Conservation (phyloP, 1,140 invertebrate species). For the Oreohelix idahoensis region DNA sequence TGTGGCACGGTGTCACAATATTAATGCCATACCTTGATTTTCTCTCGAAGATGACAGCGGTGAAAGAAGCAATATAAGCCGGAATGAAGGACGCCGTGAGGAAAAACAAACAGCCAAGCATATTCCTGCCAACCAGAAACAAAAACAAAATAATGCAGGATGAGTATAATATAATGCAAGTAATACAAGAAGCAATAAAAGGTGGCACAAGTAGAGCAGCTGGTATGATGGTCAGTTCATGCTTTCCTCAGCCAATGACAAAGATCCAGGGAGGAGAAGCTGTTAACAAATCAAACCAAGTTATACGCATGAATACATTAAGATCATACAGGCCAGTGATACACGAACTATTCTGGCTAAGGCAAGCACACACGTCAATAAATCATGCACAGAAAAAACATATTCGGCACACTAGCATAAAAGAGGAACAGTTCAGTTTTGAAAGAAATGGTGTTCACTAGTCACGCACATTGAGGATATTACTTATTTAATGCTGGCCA, state of each 20-base stretch:
- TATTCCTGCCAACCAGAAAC: slow-evolving; percentile 75
- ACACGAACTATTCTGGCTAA: no score
- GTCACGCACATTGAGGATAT: no score
- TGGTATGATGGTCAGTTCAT: background rate
- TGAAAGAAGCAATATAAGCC: slow-evolving; percentile 80
- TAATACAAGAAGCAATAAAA: background rate
- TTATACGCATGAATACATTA: background rate
- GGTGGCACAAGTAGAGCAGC: background rate
- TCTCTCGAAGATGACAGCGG: slow-evolving; percentile 84
- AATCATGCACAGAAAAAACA: no score
- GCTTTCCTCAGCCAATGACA: background rate
- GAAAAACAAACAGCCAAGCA: slow-evolving; percentile 80
- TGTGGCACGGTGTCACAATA: background rate
- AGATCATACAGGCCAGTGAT: no score
- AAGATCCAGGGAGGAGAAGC: background rate
- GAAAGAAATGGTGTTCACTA: no score
- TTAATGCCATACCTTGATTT: slow-evolving; percentile 66
- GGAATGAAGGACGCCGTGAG: slow-evolving; percentile 80
- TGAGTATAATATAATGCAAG: background rate
- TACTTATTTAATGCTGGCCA: no score
- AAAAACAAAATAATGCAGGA: slow-evolving; percentile 45
- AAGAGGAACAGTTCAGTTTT: background rate
- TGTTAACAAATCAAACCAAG: background rate
- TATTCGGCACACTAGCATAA: background rate
- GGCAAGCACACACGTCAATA: no score